Evolutionary conservation across 2,113 vertebrate genomes (phyloP).

Genomic region (Isurus oxyrinchus): DNA sequence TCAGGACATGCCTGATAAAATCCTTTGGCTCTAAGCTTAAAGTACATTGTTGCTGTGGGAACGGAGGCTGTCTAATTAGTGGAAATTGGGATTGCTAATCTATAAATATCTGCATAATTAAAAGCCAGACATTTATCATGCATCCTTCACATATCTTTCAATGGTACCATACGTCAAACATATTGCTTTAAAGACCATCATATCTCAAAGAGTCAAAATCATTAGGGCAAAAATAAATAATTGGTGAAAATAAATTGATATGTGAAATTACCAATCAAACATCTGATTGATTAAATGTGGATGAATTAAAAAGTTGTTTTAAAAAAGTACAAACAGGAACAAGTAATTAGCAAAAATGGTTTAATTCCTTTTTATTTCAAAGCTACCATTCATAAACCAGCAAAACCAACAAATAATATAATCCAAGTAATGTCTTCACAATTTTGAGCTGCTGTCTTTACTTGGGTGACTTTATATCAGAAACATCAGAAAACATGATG

Average conservation of each 20-base stretch:
- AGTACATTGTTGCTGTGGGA: neutral
- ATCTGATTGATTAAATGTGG: neutral
- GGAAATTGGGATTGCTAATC: neutral
- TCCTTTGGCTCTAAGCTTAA: neutral
- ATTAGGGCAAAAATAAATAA: slow-evolving; percentile 1
- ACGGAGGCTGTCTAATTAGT: neutral
- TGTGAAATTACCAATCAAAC: neutral
- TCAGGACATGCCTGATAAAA: neutral
- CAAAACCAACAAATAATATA: neutral
- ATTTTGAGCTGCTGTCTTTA: neutral
- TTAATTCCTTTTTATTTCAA: neutral
- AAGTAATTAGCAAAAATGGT: neutral
- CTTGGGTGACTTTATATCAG: neutral
- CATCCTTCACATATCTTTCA: slow-evolving; percentile 5
- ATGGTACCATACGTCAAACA: neutral
- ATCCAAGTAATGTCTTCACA: neutral
- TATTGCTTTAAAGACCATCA: neutral
- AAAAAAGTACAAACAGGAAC: neutral
- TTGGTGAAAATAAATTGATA: no score
- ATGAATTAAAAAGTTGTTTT: neutral
- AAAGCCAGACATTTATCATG: neutral
- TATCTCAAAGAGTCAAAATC: neutral
- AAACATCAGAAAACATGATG: neutral
- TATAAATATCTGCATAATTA: slow-evolving; percentile 13
- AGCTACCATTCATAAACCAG: neutral